A percentile compares a stretch with the other conserved stretches of the same genome.
phyloP scores from a whole-genome alignment of 2,113 vertebrate species.

The Alligator mississippiensis region DNA sequence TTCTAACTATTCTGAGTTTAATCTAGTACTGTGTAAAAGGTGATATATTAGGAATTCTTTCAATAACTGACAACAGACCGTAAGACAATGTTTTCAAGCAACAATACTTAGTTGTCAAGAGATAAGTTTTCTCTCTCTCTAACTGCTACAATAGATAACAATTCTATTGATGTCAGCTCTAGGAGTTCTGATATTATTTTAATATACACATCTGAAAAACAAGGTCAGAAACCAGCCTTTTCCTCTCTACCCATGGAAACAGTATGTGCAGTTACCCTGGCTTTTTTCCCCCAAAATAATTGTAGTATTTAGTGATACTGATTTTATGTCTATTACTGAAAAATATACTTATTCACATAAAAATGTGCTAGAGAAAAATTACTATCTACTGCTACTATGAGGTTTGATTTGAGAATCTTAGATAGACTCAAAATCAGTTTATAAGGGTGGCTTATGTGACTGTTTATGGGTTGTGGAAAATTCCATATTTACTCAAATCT shows the following conservation, averaged over 20 bases:
- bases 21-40: not conserved
- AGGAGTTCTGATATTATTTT: too few relatives aligned
- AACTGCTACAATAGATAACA: too few relatives aligned
- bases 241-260: fast-evolving
- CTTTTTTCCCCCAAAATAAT: fast-evolving
- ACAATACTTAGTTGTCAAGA: conserved; percentile 1
- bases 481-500: too few relatives aligned
- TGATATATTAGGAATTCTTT: not conserved
- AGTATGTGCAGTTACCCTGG: not conserved
- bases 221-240: too few relatives aligned
- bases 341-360: fast-evolving
- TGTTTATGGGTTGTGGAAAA: too few relatives aligned
- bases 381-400: fast-evolving
- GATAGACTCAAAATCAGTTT: fast-evolving
- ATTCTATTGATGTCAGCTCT: too few relatives aligned
- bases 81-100: not conserved
- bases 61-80: not conserved
- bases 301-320: fast-evolving
- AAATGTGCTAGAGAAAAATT: not conserved
- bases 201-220: too few relatives aligned
- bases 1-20: conserved; percentile 35
- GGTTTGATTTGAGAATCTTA: not conserved
- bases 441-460: not conserved
- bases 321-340: fast-evolving
- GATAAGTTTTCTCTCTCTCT: not conserved